phyloP scores from a whole-genome alignment of 2,888 invertebrate species.

The Parasteatoda lunata region DNA sequence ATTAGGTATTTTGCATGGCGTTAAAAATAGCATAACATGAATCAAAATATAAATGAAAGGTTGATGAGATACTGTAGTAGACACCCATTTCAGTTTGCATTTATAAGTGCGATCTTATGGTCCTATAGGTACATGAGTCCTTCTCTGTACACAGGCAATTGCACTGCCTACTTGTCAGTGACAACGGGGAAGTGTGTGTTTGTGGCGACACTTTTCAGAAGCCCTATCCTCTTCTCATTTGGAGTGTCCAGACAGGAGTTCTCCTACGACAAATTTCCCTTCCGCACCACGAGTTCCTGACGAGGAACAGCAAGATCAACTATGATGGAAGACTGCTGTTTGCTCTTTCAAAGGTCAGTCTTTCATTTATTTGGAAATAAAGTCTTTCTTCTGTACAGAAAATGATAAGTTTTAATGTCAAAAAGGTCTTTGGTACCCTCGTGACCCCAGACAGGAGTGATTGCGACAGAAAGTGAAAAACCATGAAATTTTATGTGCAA shows the following conservation, averaged over 20 bases:
- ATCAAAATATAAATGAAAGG: too few relatives aligned
- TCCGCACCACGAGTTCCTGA: slow-evolving; percentile 90
- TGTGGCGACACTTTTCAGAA: slow-evolving; percentile 94
- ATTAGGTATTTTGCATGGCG: too few relatives aligned
- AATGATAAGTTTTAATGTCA: not conserved
- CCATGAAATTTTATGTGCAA: not conserved
- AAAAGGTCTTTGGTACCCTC: not conserved
- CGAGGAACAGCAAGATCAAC: slow-evolving; percentile 87
- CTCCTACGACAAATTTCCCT: slow-evolving; percentile 81
- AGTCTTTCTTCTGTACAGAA: not conserved
- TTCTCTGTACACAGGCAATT: slow-evolving; percentile 79
- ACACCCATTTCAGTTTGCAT: not conserved
- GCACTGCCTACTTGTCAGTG: slow-evolving; percentile 89
- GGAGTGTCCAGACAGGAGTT: slow-evolving; percentile 89
- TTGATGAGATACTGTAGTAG: too few relatives aligned
- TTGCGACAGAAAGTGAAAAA: not conserved
- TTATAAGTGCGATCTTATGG: slow-evolving; percentile 68
- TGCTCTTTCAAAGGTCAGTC: slow-evolving; percentile 76
- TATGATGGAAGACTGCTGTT: slow-evolving; percentile 82
- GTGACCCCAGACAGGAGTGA: not conserved
- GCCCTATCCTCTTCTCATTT: slow-evolving; percentile 90
- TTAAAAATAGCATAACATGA: too few relatives aligned
- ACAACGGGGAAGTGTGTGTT: slow-evolving; percentile 88
- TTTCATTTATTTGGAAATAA: not conserved
- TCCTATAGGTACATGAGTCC: slow-evolving; percentile 62